Conservation (phyloP, 1,140 invertebrate genomes). For the Drosophila varians region DNA sequence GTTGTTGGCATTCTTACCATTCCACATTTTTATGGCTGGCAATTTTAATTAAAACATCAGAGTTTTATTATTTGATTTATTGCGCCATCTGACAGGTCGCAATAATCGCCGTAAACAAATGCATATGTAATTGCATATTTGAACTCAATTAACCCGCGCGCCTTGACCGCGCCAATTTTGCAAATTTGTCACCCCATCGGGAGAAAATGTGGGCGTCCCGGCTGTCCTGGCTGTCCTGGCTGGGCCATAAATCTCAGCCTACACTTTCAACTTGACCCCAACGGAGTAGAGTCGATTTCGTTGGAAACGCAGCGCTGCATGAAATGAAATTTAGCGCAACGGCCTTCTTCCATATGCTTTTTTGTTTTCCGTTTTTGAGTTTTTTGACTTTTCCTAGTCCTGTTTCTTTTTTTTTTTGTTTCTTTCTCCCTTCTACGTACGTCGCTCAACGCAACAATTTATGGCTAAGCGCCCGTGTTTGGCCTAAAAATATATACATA, state of each 20-base stretch:
- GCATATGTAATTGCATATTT: constrained; percentile 74
- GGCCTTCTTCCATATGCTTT: constrained; percentile 44
- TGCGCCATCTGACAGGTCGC: constrained; percentile 25
- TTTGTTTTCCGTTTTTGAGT: constrained; percentile 8
- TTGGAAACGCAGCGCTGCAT: constrained; percentile 61
- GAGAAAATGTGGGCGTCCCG: neutral
- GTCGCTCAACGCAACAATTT: constrained; percentile 67
- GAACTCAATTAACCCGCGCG: constrained; percentile 67
- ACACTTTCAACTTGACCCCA: constrained; percentile 72
- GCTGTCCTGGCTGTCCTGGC: neutral
- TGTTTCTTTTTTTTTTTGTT: constrained; percentile 24
- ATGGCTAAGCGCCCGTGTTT: constrained; percentile 72
- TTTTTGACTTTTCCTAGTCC: constrained; percentile 17
- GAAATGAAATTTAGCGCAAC: constrained; percentile 77
- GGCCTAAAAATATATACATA: constrained; percentile 55
- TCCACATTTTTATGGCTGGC: constrained; percentile 17
- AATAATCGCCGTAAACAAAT: constrained; percentile 56
- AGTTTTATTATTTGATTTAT: constrained; percentile 73
- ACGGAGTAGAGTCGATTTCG: constrained; percentile 25
- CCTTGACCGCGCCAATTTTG: constrained; percentile 55
- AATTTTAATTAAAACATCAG: constrained; percentile 74
- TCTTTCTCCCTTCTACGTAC: constrained; percentile 39
- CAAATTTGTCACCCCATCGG: constrained; percentile 41
- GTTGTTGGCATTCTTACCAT: constrained; percentile 10
- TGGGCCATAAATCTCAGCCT: constrained; percentile 56